Base-by-base conservation (phyloP, 2,113 vertebrate genomes). In the Archocentrus centrarchus region DNA sequence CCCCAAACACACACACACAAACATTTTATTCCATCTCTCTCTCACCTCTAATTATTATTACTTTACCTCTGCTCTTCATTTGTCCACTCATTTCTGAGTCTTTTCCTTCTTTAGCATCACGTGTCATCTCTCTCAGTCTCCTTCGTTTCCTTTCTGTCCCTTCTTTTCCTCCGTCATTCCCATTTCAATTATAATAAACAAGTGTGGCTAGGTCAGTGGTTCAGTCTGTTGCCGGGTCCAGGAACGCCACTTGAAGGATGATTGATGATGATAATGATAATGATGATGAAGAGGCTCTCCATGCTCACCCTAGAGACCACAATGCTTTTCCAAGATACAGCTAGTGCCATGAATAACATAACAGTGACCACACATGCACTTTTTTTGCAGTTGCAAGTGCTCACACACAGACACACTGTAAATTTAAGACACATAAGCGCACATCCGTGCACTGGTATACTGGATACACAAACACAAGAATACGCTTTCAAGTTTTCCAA, bases 191-290 rank as follows among this genome's bases (percentile, higher is more conserved):
- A 32, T 61, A 83, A 87, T 59, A 60, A 75, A 59, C n/a, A 57
- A 86, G 63, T 79, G 75, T 7, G n/a, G 89, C 84, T 62, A 37
- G 79, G 50, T 75, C 81, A 77, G 83, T 79, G 86, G 83, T 87
- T 91, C 77, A 41, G 76, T 64, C n/a, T 41, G 57, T 68, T 75
- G 57, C 83, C 17, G 20, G 80, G 70, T 85, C 86, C 62, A 87
- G 70, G 35, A 81, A 86, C 27, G 5, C 77, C 80, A 90, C 82
- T 86, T 17, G n/a, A 68, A 80, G 60, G 55, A 93, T 91, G 92
- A 93, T 93, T 91, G 86, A 92, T 93, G 88, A 93, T 86, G 86
- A 91, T 91, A 88, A 92, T 85, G 86, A 90, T 90, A 89, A 91
- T 94, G 85, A 92, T 94, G 89, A 91, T 91, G 83, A 93, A 87